Evolutionary conservation across 2,888 invertebrate genomes (phyloP).

Genomic region (Drosophila nr. perissopoda): DNA sequence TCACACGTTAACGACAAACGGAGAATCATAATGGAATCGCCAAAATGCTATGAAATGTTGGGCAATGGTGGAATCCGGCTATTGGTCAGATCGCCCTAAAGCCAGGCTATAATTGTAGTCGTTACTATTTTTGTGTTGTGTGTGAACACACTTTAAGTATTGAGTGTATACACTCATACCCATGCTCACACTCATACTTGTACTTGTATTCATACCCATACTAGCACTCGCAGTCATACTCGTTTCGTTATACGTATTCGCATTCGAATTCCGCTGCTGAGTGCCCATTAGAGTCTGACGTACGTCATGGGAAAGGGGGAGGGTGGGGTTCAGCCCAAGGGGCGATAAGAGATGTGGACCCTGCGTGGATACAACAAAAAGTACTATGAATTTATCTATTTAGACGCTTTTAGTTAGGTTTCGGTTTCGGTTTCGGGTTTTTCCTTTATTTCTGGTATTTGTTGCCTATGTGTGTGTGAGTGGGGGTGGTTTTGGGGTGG

Average conservation of each 20-base stretch:
- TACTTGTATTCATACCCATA: slow-evolving; percentile 2
- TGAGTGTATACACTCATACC: background rate
- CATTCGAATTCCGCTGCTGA: slow-evolving; percentile 52
- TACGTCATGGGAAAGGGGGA: slow-evolving; percentile 5
- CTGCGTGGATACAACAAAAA: slow-evolving; percentile 34
- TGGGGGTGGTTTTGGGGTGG: background rate
- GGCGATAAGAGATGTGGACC: slow-evolving; percentile 13
- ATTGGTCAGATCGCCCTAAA: background rate
- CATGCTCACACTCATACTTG: background rate
- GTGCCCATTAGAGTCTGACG: slow-evolving; percentile 66
- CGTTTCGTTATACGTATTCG: slow-evolving; percentile 19
- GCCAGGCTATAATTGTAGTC: slow-evolving; percentile 1
- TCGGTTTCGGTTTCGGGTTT: slow-evolving; percentile 54
- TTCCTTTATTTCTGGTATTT: slow-evolving; percentile 5
- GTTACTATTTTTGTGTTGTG: slow-evolving; percentile 1
- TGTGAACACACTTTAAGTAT: background rate
- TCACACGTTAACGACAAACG: background rate
- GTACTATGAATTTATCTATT: slow-evolving; percentile 71
- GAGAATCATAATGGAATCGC: background rate
- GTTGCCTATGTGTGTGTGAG: background rate
- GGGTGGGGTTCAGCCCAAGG: background rate
- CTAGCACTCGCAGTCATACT: slow-evolving; percentile 8
- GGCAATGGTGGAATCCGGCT: background rate
- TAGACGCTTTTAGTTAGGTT: slow-evolving; percentile 73
- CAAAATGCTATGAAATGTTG: background rate